These are phyloP conservation scores for Sinella curviseta DNA, from an alignment of 1,140 invertebrate genomes.

Conservation along the genomic window DNA sequence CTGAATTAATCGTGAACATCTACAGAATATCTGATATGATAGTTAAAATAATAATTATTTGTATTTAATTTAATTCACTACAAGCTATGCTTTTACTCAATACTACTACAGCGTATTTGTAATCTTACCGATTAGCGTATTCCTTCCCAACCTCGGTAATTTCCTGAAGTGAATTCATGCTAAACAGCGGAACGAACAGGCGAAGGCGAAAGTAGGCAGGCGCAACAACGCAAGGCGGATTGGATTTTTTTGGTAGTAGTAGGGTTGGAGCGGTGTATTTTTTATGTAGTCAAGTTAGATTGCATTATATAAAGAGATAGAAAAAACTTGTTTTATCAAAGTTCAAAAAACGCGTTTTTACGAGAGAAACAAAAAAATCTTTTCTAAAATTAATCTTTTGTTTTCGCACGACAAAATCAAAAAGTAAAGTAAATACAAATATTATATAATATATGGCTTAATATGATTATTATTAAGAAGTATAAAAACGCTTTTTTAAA, in stretches of 20 bases:
- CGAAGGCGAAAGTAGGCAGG: slow-evolving; percentile 1
- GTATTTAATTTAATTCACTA: too few species aligned
- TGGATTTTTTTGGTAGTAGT: slow-evolving; percentile 11
- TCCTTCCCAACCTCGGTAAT: slow-evolving; percentile 46
- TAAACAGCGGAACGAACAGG: slow-evolving; percentile 30
- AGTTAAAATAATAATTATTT: too few species aligned
- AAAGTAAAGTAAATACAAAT: too few species aligned
- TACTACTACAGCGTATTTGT: neutral
- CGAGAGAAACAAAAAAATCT: neutral
- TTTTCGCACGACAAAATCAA: too few species aligned
- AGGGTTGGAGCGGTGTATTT: slow-evolving; percentile 6
- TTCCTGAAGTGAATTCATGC: slow-evolving; percentile 50
- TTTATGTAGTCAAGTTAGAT: slow-evolving; percentile 21
- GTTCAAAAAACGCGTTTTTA: neutral
- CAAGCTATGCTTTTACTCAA: neutral
- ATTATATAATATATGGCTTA: too few species aligned
- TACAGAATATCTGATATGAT: too few species aligned
- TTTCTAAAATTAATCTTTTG: too few species aligned
- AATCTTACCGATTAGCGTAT: slow-evolving; percentile 46
- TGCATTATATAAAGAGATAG: neutral
- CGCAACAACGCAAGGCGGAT: neutral
- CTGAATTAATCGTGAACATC: too few species aligned
- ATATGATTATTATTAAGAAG: too few species aligned
- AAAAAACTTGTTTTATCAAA: neutral
- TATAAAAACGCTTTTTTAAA: too few species aligned